Percentiles rank a stretch among this genome's conserved stretches.
phyloP scores from a whole-genome alignment of 1,140 invertebrate species.

The Lasioglossum albipes region DNA sequence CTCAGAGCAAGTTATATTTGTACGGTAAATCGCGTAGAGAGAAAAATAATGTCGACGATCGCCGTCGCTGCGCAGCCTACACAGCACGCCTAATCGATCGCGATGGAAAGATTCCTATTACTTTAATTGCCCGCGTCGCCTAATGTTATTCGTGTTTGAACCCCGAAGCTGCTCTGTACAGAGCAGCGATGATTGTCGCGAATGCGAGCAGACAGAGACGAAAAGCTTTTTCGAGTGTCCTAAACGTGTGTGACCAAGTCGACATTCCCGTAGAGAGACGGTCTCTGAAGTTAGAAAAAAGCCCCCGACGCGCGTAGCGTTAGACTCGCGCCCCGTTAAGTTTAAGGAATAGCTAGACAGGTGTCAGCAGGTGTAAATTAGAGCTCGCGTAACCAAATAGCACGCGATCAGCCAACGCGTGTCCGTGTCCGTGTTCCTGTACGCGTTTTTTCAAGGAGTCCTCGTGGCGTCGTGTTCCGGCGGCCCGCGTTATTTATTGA shows the following conservation, averaged over 20 bases:
- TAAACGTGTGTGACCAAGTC: conserved; percentile 8
- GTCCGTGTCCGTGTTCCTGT: not conserved
- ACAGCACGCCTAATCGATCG: conserved; percentile 41
- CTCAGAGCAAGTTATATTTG: too few species aligned
- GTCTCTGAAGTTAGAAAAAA: conserved; percentile 13
- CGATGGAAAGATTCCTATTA: conserved; percentile 57
- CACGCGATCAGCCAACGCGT: conserved; percentile 12
- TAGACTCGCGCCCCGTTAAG: conserved; percentile 13
- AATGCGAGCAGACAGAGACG: too few species aligned
- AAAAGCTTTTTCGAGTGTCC: not conserved
- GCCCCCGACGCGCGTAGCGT: conserved; percentile 1
- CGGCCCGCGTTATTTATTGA: conserved; percentile 56
- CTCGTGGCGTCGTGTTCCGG: conserved; percentile 5
- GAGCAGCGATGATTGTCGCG: not conserved
- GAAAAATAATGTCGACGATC: not conserved
- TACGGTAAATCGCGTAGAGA: too few species aligned
- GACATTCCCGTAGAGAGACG: conserved; percentile 44
- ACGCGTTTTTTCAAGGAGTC: not conserved
- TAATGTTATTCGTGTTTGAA: conserved; percentile 21
- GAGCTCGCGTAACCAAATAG: conserved; percentile 49
- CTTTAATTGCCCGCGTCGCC: conserved; percentile 48
- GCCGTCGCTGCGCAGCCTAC: conserved; percentile 17
- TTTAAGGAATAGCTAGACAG: conserved; percentile 26
- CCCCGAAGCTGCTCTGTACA: not conserved
- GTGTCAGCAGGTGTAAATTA: conserved; percentile 27